These are phyloP conservation scores for Phylloscopus trochilus DNA, from an alignment of 2,113 vertebrate genomes.

Conservation along the genomic window DNA sequence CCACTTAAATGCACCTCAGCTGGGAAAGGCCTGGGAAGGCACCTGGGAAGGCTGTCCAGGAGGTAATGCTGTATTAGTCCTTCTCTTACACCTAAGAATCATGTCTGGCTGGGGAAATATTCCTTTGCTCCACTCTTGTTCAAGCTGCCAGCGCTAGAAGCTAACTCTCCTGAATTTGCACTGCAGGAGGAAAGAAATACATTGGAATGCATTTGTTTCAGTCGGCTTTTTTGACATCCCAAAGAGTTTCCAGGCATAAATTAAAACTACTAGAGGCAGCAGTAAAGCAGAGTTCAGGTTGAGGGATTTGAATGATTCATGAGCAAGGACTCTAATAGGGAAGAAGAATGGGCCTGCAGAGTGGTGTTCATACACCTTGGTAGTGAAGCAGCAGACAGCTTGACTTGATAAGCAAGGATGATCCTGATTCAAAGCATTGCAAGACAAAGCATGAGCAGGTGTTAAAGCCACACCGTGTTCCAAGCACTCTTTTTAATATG, in stretches of 20 bases:
- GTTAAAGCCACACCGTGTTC: not conserved
- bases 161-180: not conserved
- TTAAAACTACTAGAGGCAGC: not conserved
- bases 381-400: not conserved
- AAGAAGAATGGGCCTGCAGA: not conserved
- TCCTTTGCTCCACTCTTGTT: not conserved
- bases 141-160: not conserved
- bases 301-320: not conserved
- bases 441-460: not conserved
- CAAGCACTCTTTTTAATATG: not conserved
- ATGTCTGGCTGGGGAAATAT: not conserved
- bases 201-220: not conserved
- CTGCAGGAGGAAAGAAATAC: not conserved
- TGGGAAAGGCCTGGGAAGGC: not conserved
- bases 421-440: not conserved
- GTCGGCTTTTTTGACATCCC: not conserved
- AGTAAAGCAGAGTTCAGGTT: not conserved
- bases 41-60: not conserved
- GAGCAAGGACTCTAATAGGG: not conserved
- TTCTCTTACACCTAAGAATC: not conserved
- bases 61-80: not conserved
- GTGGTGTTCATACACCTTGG: accelerated
- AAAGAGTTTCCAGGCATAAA: not conserved
- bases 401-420: constrained; percentile 5
- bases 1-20: not conserved